Percentiles rank a stretch among this genome's conserved stretches.
Conservation (phyloP, 2,797 vertebrate genomes). For the Acridotheres tristis region DNA sequence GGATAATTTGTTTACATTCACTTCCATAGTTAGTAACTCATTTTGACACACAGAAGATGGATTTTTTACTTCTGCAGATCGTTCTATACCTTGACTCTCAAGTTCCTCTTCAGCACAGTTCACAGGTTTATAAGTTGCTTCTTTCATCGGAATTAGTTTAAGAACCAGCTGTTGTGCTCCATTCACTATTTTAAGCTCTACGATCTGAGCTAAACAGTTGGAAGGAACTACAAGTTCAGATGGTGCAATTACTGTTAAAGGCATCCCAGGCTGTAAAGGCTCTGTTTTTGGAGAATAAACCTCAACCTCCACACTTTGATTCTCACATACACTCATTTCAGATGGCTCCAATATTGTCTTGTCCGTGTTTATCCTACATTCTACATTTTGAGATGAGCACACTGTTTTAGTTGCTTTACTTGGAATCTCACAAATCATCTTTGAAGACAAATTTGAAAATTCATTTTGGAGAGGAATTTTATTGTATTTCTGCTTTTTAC, state of each 20-base stretch:
- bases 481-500: conserved; percentile 17
- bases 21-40: conserved; percentile 14
- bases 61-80: neutral
- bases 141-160: conserved; percentile 79
- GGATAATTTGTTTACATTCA: conserved; percentile 40
- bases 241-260: conserved; percentile 89
- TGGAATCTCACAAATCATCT: conserved; percentile 16
- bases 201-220: conserved; percentile 90
- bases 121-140: neutral
- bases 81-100: neutral
- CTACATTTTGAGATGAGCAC: neutral
- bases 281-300: conserved; percentile 82
- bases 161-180: conserved; percentile 90
- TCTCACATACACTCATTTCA: conserved; percentile 34
- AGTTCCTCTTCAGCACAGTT: neutral
- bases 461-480: conserved; percentile 29
- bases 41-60: neutral
- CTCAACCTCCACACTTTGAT: conserved; percentile 82
- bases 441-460: conserved; percentile 22
- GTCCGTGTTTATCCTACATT: conserved; percentile 44
- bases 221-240: conserved; percentile 89
- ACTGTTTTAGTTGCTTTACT: neutral
- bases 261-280: conserved; percentile 85
- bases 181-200: conserved; percentile 91
- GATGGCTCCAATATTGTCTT: neutral